Evolutionary conservation across 2,797 vertebrate genomes (phyloP), one percentile per base, ranked within the genome.

Genomic region (Leucoraja ocellata): DNA sequence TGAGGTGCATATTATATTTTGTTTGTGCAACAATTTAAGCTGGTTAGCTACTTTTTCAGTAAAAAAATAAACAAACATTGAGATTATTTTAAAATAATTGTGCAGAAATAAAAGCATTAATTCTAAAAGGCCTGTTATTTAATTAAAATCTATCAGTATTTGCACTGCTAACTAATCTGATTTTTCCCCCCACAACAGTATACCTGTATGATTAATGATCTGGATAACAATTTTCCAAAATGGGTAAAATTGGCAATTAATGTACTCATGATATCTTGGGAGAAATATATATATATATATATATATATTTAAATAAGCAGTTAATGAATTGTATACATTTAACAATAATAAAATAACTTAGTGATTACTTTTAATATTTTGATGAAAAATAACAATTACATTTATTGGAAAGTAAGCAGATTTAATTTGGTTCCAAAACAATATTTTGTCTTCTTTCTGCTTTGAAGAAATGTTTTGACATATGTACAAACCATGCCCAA

Each of bases 391-490:
- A 10, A 92, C 90, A 76, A 54, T 13, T 28, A 54, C 39, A 92
- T 74, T 74, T 92, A 74, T 92, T 92, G 25, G 23, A 0, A 21
- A 92, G 71, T 91, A 73, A 92, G 71, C 46, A 76, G 39, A 74
- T 76, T 92, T 11, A 92, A 54, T 46, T 28, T 92, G 36, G 74
- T n/a, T 13, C 23, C 71, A 92, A 76, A 92, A 74, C 39, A 46
- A 36, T 58, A 92, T 71, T 92, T 76, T 74, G 23, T 71, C 36
- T 92, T 88, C 76, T 92, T 71, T 76, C 39, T 3, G 25, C 71
- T 68, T 76, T 73, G 90, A 92, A 92, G 71, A 76, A 46, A 92
- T 92, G 71, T 92, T 92, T 74, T 92, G 71, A 92, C 90, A 92
- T 92, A 76, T 76, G 25, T 76, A 25, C 39, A 28, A 92, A 91